phyloP scores from a whole-genome alignment of 2,113 vertebrate species.

The Cephalopterus ornatus region DNA sequence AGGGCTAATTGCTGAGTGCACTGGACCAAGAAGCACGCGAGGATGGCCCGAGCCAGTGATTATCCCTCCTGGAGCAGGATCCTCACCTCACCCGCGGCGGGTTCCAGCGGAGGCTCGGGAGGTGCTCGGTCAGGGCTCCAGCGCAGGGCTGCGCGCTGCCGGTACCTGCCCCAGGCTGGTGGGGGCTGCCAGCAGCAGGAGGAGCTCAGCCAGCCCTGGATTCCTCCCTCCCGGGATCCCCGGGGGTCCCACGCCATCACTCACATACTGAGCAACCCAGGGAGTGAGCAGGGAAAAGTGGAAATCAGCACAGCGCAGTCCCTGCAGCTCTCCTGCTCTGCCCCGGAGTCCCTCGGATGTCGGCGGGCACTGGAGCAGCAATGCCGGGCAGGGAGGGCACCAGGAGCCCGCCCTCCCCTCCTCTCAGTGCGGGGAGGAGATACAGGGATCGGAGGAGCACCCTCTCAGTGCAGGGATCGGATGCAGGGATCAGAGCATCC shows the following conservation, averaged over 20 bases:
- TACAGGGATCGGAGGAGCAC: too few species aligned
- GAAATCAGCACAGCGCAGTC: not conserved
- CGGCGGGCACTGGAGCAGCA: not conserved
- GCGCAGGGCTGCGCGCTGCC: not conserved
- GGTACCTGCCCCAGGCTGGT: not conserved
- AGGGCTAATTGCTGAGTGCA: not conserved
- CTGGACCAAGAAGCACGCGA: not conserved
- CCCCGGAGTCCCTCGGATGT: rapidly evolving
- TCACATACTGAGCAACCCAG: rapidly evolving
- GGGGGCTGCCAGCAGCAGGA: not conserved
- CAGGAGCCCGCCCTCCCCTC: not conserved
- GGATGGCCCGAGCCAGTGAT: not conserved
- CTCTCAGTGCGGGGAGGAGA: rapidly evolving
- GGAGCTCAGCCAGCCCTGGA: not conserved
- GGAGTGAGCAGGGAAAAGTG: not conserved
- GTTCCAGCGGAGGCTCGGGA: not conserved
- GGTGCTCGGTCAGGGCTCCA: not conserved
- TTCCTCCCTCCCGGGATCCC: not conserved
- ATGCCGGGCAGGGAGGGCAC: rapidly evolving
- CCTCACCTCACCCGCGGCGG: not conserved
- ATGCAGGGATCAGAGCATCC: too few species aligned
- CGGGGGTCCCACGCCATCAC: not conserved
- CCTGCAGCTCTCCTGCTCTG: not conserved
- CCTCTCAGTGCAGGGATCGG: rapidly evolving
- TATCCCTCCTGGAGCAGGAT: not conserved